These are phyloP conservation scores for Dasysyrphus albostriatus DNA, from an alignment of 2,888 invertebrate species.

Conservation along the genomic window DNA sequence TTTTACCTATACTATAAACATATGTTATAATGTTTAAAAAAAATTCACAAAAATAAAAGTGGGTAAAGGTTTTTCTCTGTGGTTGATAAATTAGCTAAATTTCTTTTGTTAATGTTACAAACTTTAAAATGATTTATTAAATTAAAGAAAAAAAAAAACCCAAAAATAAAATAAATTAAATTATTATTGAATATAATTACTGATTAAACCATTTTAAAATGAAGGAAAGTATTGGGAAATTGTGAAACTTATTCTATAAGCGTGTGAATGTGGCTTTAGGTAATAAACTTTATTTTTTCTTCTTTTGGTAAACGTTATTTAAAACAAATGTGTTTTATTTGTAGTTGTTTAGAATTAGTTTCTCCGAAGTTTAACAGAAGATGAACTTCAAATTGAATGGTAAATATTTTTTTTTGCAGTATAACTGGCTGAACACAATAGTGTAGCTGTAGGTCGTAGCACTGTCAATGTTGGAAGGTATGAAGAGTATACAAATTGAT, in stretches of 20 bases:
- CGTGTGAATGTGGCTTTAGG: constrained; percentile 62
- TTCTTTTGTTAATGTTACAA: constrained; percentile 51
- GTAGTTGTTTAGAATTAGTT: neutral
- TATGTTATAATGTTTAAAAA: neutral
- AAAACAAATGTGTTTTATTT: constrained; percentile 29
- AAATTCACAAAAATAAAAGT: constrained; percentile 17
- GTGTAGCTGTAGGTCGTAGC: no score
- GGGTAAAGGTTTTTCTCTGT: constrained; percentile 57
- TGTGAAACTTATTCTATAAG: constrained; percentile 48
- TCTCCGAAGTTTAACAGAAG: no score
- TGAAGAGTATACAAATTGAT: no score
- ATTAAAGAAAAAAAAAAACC: neutral
- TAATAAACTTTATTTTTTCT: constrained; percentile 63
- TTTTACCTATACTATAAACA: neutral
- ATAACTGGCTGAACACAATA: no score
- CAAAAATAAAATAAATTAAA: neutral
- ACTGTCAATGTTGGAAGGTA: no score
- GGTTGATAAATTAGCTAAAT: constrained; percentile 68
- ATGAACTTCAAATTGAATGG: no score
- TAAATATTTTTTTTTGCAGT: no score
- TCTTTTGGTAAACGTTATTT: constrained; percentile 60
- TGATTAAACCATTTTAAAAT: neutral
- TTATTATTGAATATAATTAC: constrained; percentile 4
- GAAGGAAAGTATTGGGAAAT: constrained; percentile 32
- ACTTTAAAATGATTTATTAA: constrained; percentile 33